Evolutionary conservation across 2,113 vertebrate species (phyloP).

Genomic region (Neodon shergylaensis): DNA sequence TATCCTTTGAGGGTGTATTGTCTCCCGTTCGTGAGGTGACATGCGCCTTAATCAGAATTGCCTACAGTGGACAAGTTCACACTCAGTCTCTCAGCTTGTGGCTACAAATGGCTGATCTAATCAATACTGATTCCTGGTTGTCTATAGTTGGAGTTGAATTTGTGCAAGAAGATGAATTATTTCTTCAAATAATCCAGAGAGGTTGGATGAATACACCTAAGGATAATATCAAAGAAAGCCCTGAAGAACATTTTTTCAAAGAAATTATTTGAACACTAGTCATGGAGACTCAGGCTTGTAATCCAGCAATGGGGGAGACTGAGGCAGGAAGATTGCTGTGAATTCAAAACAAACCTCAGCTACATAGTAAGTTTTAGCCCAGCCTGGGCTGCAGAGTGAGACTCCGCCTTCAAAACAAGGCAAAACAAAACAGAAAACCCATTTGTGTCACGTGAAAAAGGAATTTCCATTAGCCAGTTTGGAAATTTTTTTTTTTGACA

Average conservation of each 20-base stretch:
- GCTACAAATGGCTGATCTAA: background rate
- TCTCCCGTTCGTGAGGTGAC: background rate
- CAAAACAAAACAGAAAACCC: background rate
- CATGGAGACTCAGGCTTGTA: background rate
- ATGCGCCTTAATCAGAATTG: constrained; percentile 48
- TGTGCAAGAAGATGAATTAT: constrained; percentile 5
- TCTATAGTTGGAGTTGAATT: constrained; percentile 51
- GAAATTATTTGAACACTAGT: background rate
- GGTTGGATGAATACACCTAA: constrained; percentile 16
- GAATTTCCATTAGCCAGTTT: constrained; percentile 56
- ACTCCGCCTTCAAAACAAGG: background rate
- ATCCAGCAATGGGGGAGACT: background rate
- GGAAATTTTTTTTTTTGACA: constrained; percentile 71
- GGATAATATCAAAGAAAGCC: background rate
- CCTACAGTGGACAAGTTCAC: constrained; percentile 36
- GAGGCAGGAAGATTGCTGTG: background rate
- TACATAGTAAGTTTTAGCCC: background rate
- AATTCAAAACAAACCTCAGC: background rate
- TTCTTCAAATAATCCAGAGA: constrained; percentile 9
- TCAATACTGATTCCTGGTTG: background rate
- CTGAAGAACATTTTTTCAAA: constrained; percentile 2
- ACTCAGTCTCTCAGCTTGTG: constrained; percentile 47
- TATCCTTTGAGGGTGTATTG: constrained; percentile 21
- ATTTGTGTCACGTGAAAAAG: background rate
- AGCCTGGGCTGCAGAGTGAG: background rate